These are phyloP conservation scores for Anolis carolinensis DNA, from an alignment of 2,113 vertebrate species.

Conservation along the genomic window DNA sequence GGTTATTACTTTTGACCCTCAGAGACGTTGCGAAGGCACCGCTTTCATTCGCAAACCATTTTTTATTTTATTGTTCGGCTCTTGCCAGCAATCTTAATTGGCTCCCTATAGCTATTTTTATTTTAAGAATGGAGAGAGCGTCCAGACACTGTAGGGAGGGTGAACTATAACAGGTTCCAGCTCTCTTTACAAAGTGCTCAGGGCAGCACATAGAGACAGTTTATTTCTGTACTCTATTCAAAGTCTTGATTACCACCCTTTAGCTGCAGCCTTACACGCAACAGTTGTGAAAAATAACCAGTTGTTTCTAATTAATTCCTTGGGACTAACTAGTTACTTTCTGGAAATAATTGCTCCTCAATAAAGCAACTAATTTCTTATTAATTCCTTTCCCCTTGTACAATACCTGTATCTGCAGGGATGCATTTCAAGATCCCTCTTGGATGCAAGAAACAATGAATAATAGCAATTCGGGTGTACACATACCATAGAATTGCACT, in stretches of 20 bases:
- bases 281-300: not conserved
- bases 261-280: not conserved
- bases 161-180: not conserved
- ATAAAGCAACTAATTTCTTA: too few relatives aligned
- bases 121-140: conserved; percentile 49
- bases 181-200: not conserved
- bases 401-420: too few relatives aligned
- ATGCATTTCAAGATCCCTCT: too few relatives aligned
- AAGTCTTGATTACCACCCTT: not conserved
- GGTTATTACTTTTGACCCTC: conserved; percentile 64
- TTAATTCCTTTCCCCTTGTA: too few relatives aligned
- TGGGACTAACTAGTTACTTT: not conserved
- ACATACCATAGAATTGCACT: too few relatives aligned
- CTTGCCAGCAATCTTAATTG: conserved; percentile 49
- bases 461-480: too few relatives aligned
- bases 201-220: not conserved
- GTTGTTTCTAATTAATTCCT: not conserved
- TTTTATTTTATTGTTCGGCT: conserved; percentile 19
- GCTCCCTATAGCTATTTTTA: conserved; percentile 50
- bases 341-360: not conserved
- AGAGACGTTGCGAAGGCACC: conserved; percentile 39
- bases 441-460: too few relatives aligned
- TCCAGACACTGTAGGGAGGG: conserved; percentile 5
- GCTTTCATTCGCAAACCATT: conserved; percentile 50
- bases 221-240: not conserved